phyloP scores from a whole-genome alignment of 2,888 invertebrate genomes.

The Alsophila aescularia region DNA sequence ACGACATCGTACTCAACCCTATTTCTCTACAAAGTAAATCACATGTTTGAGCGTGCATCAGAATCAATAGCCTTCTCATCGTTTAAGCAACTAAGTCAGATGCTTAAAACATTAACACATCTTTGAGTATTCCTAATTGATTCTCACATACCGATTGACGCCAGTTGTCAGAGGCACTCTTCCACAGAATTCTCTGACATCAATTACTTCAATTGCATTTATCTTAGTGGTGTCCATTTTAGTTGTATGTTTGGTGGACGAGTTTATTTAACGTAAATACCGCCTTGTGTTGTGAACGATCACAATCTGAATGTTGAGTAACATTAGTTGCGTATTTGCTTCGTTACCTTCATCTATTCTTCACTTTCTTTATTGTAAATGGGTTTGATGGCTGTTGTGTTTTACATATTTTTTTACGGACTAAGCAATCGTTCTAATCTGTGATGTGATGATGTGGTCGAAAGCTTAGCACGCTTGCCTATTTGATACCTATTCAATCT shows the following conservation, averaged over 20 bases:
- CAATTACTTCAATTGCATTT: conserved; percentile 66
- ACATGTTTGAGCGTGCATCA: neutral
- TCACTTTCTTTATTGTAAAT: conserved; percentile 31
- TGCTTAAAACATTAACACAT: conserved; percentile 8
- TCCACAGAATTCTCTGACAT: conserved; percentile 50
- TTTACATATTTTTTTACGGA: too few species aligned
- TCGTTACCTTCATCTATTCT: conserved; percentile 44
- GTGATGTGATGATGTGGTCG: too few species aligned
- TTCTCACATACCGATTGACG: conserved; percentile 54
- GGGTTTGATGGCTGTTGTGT: neutral
- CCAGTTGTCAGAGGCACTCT: conserved; percentile 51
- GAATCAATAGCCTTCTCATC: conserved; percentile 5
- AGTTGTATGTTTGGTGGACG: conserved; percentile 50
- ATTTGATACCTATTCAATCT: too few species aligned
- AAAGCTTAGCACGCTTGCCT: too few species aligned
- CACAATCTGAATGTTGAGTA: conserved; percentile 54
- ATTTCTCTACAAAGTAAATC: neutral
- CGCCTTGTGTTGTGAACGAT: conserved; percentile 45
- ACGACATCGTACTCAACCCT: neutral
- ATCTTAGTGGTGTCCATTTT: conserved; percentile 53
- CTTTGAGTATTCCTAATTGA: conserved; percentile 45
- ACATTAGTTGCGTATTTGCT: conserved; percentile 41
- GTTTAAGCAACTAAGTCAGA: conserved; percentile 11
- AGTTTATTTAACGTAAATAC: conserved; percentile 22
- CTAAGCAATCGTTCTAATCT: too few species aligned